A percentile compares a stretch with the other conserved stretches of the same genome.
Evolutionary conservation across 2,797 vertebrate species (phyloP).

Genomic region (Onychomys arenicola): DNA sequence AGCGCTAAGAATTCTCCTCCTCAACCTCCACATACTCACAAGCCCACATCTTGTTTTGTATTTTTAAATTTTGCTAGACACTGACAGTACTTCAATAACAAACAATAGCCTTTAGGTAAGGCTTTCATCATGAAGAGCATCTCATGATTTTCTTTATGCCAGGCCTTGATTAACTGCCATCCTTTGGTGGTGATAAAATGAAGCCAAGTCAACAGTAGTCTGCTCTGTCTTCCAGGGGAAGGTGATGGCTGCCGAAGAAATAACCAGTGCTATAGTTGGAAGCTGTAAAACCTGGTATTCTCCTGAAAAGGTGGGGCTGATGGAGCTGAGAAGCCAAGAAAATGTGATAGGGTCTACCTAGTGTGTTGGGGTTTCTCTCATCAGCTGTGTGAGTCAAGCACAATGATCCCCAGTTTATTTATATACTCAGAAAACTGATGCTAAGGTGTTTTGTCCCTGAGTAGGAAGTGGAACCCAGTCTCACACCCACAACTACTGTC

Average conservation of each 20-base stretch:
- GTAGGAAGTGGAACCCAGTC: neutral
- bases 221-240: neutral
- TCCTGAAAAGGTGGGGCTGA: neutral
- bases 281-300: neutral
- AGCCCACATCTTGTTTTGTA: constrained; percentile 26
- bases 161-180: constrained; percentile 1
- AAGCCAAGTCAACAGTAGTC: neutral
- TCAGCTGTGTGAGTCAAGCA: neutral
- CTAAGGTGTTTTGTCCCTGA: neutral
- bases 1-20: constrained; percentile 58
- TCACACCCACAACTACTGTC: accelerated
- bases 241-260: neutral
- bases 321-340: neutral
- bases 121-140: constrained; percentile 64
- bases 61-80: constrained; percentile 48
- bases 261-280: neutral
- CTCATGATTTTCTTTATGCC: neutral
- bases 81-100: constrained; percentile 36
- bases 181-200: constrained; percentile 37
- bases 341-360: neutral
- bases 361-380: neutral
- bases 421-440: neutral
- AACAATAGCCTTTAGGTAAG: constrained; percentile 61
- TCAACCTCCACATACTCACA: neutral
- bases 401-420: neutral